Conservation (phyloP, 1,140 invertebrate genomes). For the Contarinia nasturtii region DNA sequence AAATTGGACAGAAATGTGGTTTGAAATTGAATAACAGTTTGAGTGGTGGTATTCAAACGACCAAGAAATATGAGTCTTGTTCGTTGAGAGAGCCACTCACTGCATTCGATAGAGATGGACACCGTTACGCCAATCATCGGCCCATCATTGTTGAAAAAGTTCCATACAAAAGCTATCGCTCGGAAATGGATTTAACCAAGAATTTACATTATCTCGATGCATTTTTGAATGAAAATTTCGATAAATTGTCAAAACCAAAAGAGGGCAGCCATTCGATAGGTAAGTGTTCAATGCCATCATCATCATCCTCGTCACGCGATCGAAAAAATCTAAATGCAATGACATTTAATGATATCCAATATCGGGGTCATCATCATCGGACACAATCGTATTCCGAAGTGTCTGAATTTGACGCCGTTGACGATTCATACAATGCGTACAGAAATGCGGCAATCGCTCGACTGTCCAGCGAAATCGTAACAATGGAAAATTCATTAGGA, state of each 20-base stretch:
- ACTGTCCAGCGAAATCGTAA: too few relatives aligned
- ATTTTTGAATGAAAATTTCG: conserved; percentile 20
- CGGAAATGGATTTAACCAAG: conserved; percentile 21
- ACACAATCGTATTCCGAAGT: background rate
- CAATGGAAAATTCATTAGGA: too few relatives aligned
- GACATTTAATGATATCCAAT: too few relatives aligned
- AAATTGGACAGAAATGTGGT: conserved; percentile 1
- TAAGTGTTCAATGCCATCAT: background rate
- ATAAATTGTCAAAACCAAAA: conserved; percentile 5
- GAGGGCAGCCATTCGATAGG: background rate
- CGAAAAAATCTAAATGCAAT: background rate
- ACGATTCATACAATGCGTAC: background rate
- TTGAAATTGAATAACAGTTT: background rate
- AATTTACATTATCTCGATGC: conserved; percentile 22
- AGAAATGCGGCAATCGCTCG: background rate
- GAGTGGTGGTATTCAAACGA: background rate
- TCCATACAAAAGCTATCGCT: conserved; percentile 23
- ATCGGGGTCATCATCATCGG: background rate
- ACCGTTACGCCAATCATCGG: background rate
- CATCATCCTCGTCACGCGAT: background rate
- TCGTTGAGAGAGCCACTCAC: too few relatives aligned
- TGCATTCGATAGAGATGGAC: too few relatives aligned
- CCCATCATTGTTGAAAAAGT: conserved; percentile 5
- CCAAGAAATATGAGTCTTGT: too few relatives aligned
- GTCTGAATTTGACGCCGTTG: background rate